phyloP scores from a whole-genome alignment of 2,888 invertebrate species.

The Imbricaverruca yamaguchii region DNA sequence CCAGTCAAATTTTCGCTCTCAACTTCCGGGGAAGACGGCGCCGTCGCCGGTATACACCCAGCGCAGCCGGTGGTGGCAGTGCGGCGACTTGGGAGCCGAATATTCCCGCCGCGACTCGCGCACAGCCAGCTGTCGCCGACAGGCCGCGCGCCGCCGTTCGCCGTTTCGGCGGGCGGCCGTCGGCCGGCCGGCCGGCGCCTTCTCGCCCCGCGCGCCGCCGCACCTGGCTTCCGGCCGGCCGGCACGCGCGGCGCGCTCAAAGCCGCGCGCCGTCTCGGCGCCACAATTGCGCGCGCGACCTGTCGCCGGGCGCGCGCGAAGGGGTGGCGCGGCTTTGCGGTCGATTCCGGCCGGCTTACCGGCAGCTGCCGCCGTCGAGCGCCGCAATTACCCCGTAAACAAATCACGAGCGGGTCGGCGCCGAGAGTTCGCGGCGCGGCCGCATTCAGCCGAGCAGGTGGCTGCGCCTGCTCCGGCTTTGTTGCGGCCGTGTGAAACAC shows the following conservation, averaged over 20 bases:
- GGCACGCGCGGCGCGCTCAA: constrained; percentile 12
- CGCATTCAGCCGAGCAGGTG: background rate
- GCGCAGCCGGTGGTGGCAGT: no score
- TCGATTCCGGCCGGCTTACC: background rate
- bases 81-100: no score
- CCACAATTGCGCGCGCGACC: background rate
- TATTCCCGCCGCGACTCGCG: no score
- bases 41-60: no score
- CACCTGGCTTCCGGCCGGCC: constrained; percentile 4
- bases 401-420: background rate
- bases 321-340: background rate
- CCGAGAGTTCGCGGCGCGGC: background rate
- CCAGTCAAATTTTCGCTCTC: no score
- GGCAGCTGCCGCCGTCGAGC: background rate
- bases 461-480: background rate
- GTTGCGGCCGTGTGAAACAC: background rate
- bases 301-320: background rate
- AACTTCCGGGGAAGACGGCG: no score
- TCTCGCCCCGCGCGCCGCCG: background rate
- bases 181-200: background rate
- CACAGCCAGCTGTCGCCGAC: no score
- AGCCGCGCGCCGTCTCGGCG: background rate
- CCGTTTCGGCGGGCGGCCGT: background rate
- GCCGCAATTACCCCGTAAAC: background rate
- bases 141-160: background rate